A percentile compares a stretch with the other conserved stretches of the same genome.
These are phyloP conservation scores for Agriotes lineatus DNA, from an alignment of 2,888 invertebrate genomes.

Conservation along the genomic window DNA sequence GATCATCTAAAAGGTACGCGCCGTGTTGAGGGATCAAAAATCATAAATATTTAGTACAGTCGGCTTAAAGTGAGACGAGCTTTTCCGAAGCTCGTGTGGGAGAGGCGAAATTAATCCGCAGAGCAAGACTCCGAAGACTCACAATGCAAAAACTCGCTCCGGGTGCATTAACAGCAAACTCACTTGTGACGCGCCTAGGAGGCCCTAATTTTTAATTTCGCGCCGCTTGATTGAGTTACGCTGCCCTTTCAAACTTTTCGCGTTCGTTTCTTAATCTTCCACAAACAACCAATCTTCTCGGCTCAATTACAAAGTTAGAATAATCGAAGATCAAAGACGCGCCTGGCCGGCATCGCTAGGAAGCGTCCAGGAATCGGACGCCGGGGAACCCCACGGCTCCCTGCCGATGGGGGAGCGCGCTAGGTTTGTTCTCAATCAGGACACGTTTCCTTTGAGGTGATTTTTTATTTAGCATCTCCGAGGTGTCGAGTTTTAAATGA, in stretches of 20 bases:
- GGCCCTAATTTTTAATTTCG: background rate
- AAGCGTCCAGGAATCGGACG: conserved; percentile 4
- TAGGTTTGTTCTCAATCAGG: conserved; percentile 50
- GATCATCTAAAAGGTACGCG: conserved; percentile 45
- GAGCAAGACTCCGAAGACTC: too few species aligned
- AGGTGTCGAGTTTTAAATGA: conserved; percentile 58
- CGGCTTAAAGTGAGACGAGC: conserved; percentile 30
- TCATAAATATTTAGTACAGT: conserved; percentile 45
- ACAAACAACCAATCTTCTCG: conserved; percentile 34
- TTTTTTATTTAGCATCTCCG: conserved; percentile 58
- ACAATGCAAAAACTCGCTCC: too few species aligned
- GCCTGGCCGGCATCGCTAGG: conserved; percentile 5
- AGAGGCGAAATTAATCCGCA: too few species aligned
- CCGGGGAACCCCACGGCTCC: conserved; percentile 7
- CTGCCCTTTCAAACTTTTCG: background rate
- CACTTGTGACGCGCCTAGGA: background rate
- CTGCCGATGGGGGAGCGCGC: conserved; percentile 25
- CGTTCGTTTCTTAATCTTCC: conserved; percentile 21
- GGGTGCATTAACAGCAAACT: too few species aligned
- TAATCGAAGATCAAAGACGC: conserved; percentile 44
- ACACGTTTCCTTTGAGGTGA: conserved; percentile 59
- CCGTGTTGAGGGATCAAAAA: conserved; percentile 44
- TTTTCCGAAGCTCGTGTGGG: background rate
- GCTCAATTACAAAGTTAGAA: conserved; percentile 40
- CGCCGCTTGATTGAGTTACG: background rate